Evolutionary conservation across 2,888 invertebrate genomes (phyloP), one percentile per base, ranked within the genome.

Genomic region (Drosophila basisetae): DNA sequence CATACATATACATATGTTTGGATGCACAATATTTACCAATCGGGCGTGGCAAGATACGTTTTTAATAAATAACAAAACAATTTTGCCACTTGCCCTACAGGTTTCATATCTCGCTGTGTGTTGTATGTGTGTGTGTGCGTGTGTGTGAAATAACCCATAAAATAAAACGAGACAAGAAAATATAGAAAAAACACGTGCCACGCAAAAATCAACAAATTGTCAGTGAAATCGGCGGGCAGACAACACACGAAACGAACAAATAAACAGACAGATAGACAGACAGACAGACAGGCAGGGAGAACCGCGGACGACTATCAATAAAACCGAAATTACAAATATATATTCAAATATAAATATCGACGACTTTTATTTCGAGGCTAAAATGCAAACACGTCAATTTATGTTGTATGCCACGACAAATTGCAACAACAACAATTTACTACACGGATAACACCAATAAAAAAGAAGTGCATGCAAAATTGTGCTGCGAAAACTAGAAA

Each of bases 301-400:
- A 2, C 47, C 9, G 28, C 7, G 5, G 70, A 68, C 66, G 73
- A 68, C 66, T 77, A 77, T 84, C 84, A 82, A 87, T 87, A 87
- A 75, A 84, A 84, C 75, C 75, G 58, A 84, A 86, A 83, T 82
- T 84, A 80, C 87, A 83, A 79, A 83, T 73, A 76, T 78, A 83
- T 83, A 75, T 66, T 52, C 67, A 67, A 50, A 84, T 68, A 73
- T 63, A 78, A 76, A 78, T 72, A 75, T 66, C 52, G 65, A 63
- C 68, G 66, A 63, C 65, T 70, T 83, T 80, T 68, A 76, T 68
- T 54, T 55, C 33, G 68, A 54, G 63, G 68, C 66, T 56, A 72
- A 68, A 82, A 82, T 80, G 82, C 82, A 83, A 86, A 82, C 86
- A 83, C 82, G 73, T 76, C 82, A 84, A 86, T 86, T 86, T 62